Evolutionary conservation across 2,888 invertebrate species (phyloP).

Genomic region (Strigamia transsilvanica): DNA sequence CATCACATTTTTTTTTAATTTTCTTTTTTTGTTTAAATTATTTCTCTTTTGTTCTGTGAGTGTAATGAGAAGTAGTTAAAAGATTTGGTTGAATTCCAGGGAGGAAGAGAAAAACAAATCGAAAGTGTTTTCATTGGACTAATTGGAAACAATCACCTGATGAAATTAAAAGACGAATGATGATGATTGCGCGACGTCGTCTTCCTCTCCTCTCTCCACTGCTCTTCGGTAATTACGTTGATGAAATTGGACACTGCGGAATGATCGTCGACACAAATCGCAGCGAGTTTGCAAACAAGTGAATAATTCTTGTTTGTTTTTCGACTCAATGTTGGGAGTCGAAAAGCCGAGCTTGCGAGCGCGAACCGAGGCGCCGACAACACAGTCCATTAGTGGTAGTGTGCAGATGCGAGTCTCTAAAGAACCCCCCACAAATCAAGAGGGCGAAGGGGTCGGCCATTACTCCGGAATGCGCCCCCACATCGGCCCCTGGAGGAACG

Average conservation of each 20-base stretch:
- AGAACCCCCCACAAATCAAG: conserved; percentile 36
- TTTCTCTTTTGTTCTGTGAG: too few relatives aligned
- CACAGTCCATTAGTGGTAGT: conserved; percentile 16
- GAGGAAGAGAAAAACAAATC: conserved; percentile 13
- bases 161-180: conserved; percentile 30
- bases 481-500: conserved; percentile 40
- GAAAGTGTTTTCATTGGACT: conserved; percentile 29
- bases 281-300: conserved; percentile 20
- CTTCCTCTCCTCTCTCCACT: neutral
- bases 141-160: conserved; percentile 30
- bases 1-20: neutral
- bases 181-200: conserved; percentile 1
- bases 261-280: conserved; percentile 10
- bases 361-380: conserved; percentile 15
- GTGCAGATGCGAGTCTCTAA: conserved; percentile 20
- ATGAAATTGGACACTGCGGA: conserved; percentile 30
- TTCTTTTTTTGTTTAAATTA: neutral
- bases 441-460: conserved; percentile 11
- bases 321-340: neutral
- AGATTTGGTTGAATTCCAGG: neutral
- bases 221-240: conserved; percentile 30
- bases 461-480: conserved; percentile 1
- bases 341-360: neutral
- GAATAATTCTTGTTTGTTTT: conserved; percentile 30
- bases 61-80: neutral